A percentile compares a stretch with the other conserved stretches of the same genome.
Conservation (phyloP, 2,888 invertebrate species). For the Rhaphigaster nebulosa region DNA sequence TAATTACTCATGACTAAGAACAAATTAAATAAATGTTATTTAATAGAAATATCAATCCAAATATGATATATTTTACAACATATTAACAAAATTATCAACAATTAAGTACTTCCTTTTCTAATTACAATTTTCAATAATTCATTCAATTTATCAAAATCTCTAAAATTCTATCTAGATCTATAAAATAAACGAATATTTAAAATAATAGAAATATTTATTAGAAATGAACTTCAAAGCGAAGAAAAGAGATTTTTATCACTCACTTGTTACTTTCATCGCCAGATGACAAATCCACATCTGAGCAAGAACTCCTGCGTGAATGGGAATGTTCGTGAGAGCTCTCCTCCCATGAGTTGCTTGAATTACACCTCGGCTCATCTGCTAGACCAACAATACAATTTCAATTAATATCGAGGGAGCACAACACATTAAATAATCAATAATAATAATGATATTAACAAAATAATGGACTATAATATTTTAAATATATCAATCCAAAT, state of each 20-base stretch:
- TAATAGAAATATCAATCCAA: too few relatives aligned
- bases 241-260: constrained; percentile 15
- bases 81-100: too few relatives aligned
- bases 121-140: too few relatives aligned
- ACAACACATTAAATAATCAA: too few relatives aligned
- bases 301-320: constrained; percentile 69
- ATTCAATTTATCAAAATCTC: too few relatives aligned
- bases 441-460: not conserved
- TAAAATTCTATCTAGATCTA: too few relatives aligned
- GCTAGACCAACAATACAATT: constrained; percentile 67
- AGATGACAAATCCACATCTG: constrained; percentile 75
- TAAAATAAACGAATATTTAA: not conserved
- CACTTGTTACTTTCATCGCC: constrained; percentile 76
- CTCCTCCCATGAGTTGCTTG: constrained; percentile 67
- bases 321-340: constrained; percentile 65
- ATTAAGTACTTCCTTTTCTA: too few relatives aligned
- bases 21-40: too few relatives aligned
- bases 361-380: constrained; percentile 78
- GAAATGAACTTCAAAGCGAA: not conserved
- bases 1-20: too few relatives aligned
- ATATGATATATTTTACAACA: too few relatives aligned
- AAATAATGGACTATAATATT: not conserved
- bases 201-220: not conserved
- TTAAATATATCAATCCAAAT: too few relatives aligned
- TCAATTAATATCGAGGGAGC: not conserved